Conservation (phyloP, 2,113 vertebrate genomes). For the Rostratula benghalensis region DNA sequence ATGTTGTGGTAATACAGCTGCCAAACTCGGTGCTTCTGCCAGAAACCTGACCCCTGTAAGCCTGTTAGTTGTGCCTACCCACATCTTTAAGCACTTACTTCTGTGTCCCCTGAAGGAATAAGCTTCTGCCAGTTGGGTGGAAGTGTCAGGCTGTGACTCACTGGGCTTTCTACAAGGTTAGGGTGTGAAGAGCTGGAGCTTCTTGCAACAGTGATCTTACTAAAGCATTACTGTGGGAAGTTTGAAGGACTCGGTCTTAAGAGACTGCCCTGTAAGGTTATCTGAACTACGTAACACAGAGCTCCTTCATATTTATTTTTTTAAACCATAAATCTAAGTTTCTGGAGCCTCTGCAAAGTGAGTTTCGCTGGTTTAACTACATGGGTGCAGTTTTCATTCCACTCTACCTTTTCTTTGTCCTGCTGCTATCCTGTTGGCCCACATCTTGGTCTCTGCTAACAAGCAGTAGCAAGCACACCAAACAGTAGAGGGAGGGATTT, state of each 20-base stretch:
- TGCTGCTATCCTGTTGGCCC: background rate
- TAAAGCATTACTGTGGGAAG: background rate
- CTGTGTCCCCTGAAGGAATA: background rate
- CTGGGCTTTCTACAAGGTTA: background rate
- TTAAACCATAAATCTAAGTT: background rate
- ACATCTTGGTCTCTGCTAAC: background rate
- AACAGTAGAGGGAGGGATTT: background rate
- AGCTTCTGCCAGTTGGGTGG: background rate
- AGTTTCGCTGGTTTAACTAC: background rate
- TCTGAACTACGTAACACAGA: background rate
- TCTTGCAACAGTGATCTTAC: background rate
- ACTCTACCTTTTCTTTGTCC: background rate
- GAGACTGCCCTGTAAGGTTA: background rate
- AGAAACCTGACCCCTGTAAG: background rate
- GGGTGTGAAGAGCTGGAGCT: slow-evolving; percentile 16
- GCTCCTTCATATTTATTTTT: background rate
- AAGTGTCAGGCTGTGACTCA: slow-evolving; percentile 10
- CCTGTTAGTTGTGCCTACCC: background rate
- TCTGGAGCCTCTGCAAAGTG: background rate
- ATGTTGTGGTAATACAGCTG: background rate
- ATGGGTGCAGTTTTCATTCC: background rate
- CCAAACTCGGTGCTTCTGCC: background rate
- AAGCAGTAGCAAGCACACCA: background rate
- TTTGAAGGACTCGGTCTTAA: background rate
- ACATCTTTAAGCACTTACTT: background rate